Conservation (phyloP, 2,888 invertebrate genomes). For the Ennomos quercinarius region DNA sequence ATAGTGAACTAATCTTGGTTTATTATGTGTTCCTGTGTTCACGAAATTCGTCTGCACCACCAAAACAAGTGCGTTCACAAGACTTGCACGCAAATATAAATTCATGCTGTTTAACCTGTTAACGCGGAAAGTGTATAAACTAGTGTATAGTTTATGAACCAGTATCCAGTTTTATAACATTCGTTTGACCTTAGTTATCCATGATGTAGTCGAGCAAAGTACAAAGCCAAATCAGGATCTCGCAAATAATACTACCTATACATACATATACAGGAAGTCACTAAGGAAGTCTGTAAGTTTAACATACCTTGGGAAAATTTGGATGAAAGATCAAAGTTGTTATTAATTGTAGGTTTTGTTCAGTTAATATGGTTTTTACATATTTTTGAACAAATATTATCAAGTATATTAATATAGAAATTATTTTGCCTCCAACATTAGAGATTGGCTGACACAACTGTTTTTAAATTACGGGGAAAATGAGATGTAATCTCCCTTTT, state of each 20-base stretch:
- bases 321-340: no score
- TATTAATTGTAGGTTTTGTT: no score
- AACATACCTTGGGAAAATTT: not conserved
- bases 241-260: conserved; percentile 8
- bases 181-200: conserved; percentile 66
- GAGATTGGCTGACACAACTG: no score
- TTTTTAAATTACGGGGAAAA: no score
- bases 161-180: conserved; percentile 72
- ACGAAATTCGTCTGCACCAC: conserved; percentile 41
- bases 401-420: no score
- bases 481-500: no score
- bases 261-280: conserved; percentile 13
- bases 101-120: conserved; percentile 54
- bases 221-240: conserved; percentile 29
- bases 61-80: conserved; percentile 42
- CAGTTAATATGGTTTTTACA: no score
- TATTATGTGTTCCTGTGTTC: conserved; percentile 26
- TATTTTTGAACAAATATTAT: no score
- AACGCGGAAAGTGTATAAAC: conserved; percentile 54
- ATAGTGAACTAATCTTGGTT: conserved; percentile 53
- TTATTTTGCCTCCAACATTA: no score
- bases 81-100: conserved; percentile 34
- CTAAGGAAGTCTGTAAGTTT: conserved; percentile 11
- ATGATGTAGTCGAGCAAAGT: conserved; percentile 43
- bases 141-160: conserved; percentile 61